Evolutionary conservation across 2,113 vertebrate species (phyloP).

Genomic region (Phalacrocorax pelagicus): DNA sequence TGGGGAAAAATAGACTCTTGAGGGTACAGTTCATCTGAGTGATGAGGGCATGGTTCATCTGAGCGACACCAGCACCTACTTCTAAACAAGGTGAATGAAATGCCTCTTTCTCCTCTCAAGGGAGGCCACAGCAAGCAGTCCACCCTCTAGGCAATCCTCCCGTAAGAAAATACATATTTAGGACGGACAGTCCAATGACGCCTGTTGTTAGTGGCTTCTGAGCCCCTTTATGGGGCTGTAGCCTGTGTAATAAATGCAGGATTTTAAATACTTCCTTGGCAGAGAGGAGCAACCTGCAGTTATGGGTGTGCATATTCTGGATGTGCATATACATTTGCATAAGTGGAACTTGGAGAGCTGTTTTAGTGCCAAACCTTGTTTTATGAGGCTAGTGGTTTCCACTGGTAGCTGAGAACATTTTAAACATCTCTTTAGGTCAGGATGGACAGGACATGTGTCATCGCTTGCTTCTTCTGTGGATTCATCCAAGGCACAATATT

Average conservation of each 20-base stretch:
- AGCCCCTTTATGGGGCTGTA: neutral
- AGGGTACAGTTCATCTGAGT: neutral
- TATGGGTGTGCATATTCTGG: neutral
- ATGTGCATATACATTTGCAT: neutral
- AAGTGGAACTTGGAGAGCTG: neutral
- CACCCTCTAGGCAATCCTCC: neutral
- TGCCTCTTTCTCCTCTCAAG: neutral
- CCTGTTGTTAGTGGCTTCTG: neutral
- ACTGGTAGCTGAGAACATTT: neutral
- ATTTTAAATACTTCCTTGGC: neutral
- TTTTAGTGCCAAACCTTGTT: neutral
- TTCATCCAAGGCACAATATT: neutral
- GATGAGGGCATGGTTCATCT: neutral
- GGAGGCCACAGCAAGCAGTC: neutral
- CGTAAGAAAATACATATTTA: neutral
- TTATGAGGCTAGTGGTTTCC: neutral
- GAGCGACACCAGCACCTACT: neutral
- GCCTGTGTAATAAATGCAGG: neutral
- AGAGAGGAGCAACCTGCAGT: neutral
- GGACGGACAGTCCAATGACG: neutral
- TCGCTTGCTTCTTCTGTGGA: rapidly evolving
- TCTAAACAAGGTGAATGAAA: neutral
- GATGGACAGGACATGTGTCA: neutral
- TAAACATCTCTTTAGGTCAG: neutral
- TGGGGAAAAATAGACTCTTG: neutral